Evolutionary conservation across 2,797 vertebrate species (phyloP).

Genomic region (Cryptoprocta ferox): DNA sequence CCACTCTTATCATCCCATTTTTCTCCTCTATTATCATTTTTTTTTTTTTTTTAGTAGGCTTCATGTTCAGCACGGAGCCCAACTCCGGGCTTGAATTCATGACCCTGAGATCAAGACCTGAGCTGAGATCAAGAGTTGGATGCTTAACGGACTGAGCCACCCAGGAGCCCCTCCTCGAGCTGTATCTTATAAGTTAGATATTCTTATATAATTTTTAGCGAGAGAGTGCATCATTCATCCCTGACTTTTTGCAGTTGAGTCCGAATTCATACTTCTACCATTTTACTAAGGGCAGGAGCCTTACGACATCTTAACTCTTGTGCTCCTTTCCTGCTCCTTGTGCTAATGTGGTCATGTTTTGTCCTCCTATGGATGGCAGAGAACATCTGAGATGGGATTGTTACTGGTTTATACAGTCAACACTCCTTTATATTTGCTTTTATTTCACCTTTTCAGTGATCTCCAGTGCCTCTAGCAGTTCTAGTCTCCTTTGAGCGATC

Average conservation of each 20-base stretch:
- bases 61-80: no score
- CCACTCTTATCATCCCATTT: background rate
- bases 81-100: no score
- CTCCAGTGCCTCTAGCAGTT: no score
- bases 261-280: background rate
- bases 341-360: no score
- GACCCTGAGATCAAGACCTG: no score
- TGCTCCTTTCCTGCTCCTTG: background rate
- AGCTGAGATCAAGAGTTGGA: no score
- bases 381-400: background rate
- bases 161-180: no score
- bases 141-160: no score
- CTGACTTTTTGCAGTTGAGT: background rate
- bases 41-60: no score
- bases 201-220: background rate
- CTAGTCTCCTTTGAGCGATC: background rate
- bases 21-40: background rate
- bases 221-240: background rate
- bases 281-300: background rate
- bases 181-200: background rate
- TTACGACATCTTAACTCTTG: background rate
- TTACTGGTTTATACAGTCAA: background rate
- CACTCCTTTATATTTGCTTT: background rate
- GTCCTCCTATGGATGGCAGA: fast-evolving
- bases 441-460: background rate